Percentiles rank a stretch among this genome's conserved stretches.
These are phyloP conservation scores for Corythornis cristatus DNA, from an alignment of 2,113 vertebrate species.

Conservation along the genomic window DNA sequence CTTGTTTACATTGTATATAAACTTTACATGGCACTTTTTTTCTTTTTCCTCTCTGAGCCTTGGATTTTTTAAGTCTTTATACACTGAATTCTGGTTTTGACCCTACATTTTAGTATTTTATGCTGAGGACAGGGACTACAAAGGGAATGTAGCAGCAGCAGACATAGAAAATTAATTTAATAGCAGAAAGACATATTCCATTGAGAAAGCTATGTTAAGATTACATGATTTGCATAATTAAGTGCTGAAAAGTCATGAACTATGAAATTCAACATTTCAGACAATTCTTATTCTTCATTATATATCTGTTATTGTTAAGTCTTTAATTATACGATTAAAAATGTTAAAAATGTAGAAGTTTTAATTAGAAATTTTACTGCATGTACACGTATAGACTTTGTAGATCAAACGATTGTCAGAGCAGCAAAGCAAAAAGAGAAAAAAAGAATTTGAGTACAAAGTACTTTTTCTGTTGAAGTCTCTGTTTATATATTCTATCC, in stretches of 20 bases:
- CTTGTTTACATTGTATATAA: neutral
- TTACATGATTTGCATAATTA: conserved; percentile 15
- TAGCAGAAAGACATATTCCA: neutral
- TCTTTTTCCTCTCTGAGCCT: neutral
- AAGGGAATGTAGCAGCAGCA: neutral
- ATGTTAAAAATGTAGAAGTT: neutral
- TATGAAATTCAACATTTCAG: conserved; percentile 2
- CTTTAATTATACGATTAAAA: neutral
- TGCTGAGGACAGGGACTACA: neutral
- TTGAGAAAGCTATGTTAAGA: conserved; percentile 4
- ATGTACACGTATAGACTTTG: neutral
- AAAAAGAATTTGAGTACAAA: neutral
- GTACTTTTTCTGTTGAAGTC: neutral
- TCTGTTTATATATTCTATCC: neutral
- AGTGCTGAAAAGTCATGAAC: conserved; percentile 28
- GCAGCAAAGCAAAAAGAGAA: neutral
- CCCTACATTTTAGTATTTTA: neutral
- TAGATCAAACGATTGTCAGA: neutral
- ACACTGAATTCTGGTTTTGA: neutral
- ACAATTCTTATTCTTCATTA: neutral
- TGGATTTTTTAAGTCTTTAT: neutral
- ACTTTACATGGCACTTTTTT: neutral
- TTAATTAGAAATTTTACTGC: neutral
- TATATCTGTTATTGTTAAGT: neutral
- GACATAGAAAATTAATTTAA: conserved; percentile 5